Percentiles rank a stretch among this genome's conserved stretches.
Evolutionary conservation across 2,797 vertebrate species (phyloP).

Genomic region (Melanotaenia maccullochi): DNA sequence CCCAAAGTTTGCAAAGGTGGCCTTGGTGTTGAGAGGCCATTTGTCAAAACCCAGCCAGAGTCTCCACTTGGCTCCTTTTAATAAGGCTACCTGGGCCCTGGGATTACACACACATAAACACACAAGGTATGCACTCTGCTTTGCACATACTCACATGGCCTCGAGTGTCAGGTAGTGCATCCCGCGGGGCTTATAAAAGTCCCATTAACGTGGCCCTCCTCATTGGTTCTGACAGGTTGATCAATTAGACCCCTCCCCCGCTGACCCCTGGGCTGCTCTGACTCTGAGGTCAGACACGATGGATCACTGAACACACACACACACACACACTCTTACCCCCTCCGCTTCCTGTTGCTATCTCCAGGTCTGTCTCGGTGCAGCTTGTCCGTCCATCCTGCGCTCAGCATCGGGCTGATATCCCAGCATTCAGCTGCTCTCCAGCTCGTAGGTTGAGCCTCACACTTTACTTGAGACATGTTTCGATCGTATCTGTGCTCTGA

Average conservation of each 20-base stretch:
- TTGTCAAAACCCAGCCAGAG: slow-evolving; percentile 83
- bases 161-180: slow-evolving; percentile 85
- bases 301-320: slow-evolving; percentile 73
- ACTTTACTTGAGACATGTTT: slow-evolving; percentile 51
- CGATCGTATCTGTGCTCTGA: slow-evolving; percentile 42
- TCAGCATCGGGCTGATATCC: slow-evolving; percentile 34
- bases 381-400: slow-evolving; percentile 39
- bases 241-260: slow-evolving; percentile 92
- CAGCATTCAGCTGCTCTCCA: slow-evolving; percentile 53
- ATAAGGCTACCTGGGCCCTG: slow-evolving; percentile 88
- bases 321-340: slow-evolving; percentile 24
- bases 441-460: slow-evolving; percentile 42
- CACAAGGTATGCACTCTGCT: slow-evolving; percentile 44
- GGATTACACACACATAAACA: slow-evolving; percentile 71
- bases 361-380: slow-evolving; percentile 32
- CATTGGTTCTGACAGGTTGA: slow-evolving; percentile 95
- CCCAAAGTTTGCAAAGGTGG: slow-evolving; percentile 78
- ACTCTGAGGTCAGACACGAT: slow-evolving; percentile 91
- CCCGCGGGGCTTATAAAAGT: slow-evolving; percentile 93
- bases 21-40: slow-evolving; percentile 83
- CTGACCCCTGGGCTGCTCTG: slow-evolving; percentile 88
- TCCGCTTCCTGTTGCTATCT: slow-evolving; percentile 41
- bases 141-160: slow-evolving; percentile 65
- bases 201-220: slow-evolving; percentile 95
- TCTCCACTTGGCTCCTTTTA: slow-evolving; percentile 88